A percentile compares a stretch with the other conserved stretches of the same genome.
Evolutionary conservation across 2,888 invertebrate species (phyloP).

Genomic region (Agrochola macilenta): DNA sequence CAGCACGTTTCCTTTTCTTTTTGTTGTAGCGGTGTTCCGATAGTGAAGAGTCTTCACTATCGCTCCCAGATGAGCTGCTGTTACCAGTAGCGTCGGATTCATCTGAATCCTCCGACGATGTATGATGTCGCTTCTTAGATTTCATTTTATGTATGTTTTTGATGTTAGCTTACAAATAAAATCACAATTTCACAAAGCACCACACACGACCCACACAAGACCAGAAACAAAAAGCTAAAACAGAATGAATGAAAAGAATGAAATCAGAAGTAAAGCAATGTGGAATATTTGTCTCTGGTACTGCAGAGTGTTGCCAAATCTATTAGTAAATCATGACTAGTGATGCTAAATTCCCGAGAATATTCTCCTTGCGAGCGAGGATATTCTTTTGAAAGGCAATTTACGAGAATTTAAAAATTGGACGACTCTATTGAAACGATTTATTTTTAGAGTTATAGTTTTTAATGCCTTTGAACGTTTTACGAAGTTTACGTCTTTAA

Average conservation of each 20-base stretch:
- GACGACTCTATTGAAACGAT: too few relatives aligned
- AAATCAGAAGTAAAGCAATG: neutral
- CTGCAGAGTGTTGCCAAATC: neutral
- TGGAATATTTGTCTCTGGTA: neutral
- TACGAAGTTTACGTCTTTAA: too few relatives aligned
- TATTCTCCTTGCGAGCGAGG: too few relatives aligned
- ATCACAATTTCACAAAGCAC: conserved; percentile 3
- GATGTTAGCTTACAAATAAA: conserved; percentile 3
- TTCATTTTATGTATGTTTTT: conserved; percentile 75
- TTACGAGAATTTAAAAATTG: too few relatives aligned
- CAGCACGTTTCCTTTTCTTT: conserved; percentile 86
- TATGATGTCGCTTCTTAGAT: conserved; percentile 85
- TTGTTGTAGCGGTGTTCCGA: conserved; percentile 85
- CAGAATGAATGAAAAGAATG: neutral
- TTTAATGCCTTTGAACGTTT: too few relatives aligned
- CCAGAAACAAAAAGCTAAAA: conserved; percentile 21
- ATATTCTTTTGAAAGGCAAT: too few relatives aligned
- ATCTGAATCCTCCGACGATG: conserved; percentile 86
- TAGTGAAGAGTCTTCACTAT: conserved; percentile 84
- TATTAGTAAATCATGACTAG: neutral
- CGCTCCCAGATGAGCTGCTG: conserved; percentile 85
- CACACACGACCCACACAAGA: neutral
- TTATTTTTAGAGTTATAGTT: too few relatives aligned
- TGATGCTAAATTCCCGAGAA: too few relatives aligned
- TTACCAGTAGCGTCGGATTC: conserved; percentile 82